Evolutionary conservation across 2,797 vertebrate species (phyloP), one percentile per base, ranked within the genome.

Genomic region (Sciurus vulgaris): DNA sequence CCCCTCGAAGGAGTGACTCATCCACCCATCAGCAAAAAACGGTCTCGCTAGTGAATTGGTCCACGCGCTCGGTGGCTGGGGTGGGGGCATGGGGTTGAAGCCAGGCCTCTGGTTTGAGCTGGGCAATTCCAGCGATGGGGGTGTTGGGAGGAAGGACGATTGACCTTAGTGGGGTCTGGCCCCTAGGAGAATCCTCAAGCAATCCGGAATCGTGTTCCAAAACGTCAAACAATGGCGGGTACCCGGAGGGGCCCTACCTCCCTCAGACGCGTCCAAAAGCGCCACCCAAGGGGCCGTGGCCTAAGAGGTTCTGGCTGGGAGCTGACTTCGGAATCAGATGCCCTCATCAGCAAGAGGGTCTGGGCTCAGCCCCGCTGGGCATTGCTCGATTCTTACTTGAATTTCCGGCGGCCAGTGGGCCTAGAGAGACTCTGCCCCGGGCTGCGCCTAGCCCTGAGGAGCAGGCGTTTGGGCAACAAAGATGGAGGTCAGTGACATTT

Each of bases 21-120:
- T 73, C 5, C 9, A 79, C 20, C 49, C 44, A 63, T 22, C 59
- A 35, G 17, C n/a, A 14, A 33, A 28, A 61, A 0, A 61, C 5
- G 9, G 30, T 38, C 74, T 89, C 4, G 9, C 56, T 12, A 3
- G 26, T 17, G 85, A 63, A 30, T 47, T 70, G 2, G 13, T 20
- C 1, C 14, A 41, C 20, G 12, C 3, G 0, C 28, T 8, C 6
- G 4, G 49, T 7, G n/a, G 5, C 65, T 38, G 41, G 35, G 78
- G 74, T 5, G 5, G 5, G 0, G 0, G 22, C 8, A 33, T 65
- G 35, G 18, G 2, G 1, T n/a, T 0, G 9, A 47, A 61, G 30
- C 54, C 22, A 14, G 54, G 69, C 74, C 69, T 77, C 54, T 18
- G n/a, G n/a, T 74, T 65, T 20, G 7, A 1, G 1, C 41, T 38